Evolutionary conservation across 2,797 vertebrate genomes (phyloP), one percentile per base, ranked within the genome.

Genomic region (Capromys pilorides): DNA sequence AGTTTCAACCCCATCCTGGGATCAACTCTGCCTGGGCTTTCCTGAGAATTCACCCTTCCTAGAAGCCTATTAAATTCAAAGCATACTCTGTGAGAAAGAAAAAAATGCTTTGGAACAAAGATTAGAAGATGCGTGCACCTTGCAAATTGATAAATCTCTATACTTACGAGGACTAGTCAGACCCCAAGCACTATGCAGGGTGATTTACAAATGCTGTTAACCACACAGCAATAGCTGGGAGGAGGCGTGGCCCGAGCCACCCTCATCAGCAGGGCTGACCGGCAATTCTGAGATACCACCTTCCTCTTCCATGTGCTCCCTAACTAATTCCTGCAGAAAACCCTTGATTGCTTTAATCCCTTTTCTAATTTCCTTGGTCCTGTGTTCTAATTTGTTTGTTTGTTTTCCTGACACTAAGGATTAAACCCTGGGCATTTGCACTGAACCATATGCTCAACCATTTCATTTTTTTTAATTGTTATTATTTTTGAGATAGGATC

Each of bases 41-140:
- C 89, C 8, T 57, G 78, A 80, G 81, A 79, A 33, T 45, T 69
- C 39, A 28, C 39, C 62, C 83, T 93, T 89, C 71, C 18, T 2
- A 57, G 66, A 51, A 88, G 39, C 31, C 57, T 91, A 28, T 73
- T 90, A 86, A 92, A 93, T 91, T 93, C 90, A 95, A 92, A 96
- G 80, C 73, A 75, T 54, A 84, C 59, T 67, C 91, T 95, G 36
- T 88, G 67, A 90, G 41, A 49, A 86, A n/a, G 33, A 45, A 86
- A 94, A 69, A 69, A 94, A 77, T 39, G 31, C 59, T 86, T 88
- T 79, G 73, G 28, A 88, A 77, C 45, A 57, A 80, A 94, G 54
- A 90, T 31, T 5, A 54, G 54, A 94, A 71, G 62, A 85, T 75
- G 19, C 41, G 49, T 84, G n/a, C 95, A 62, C 67, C 49, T 80